Evolutionary conservation across 2,888 invertebrate species (phyloP).

Genomic region (Trilocha varians): DNA sequence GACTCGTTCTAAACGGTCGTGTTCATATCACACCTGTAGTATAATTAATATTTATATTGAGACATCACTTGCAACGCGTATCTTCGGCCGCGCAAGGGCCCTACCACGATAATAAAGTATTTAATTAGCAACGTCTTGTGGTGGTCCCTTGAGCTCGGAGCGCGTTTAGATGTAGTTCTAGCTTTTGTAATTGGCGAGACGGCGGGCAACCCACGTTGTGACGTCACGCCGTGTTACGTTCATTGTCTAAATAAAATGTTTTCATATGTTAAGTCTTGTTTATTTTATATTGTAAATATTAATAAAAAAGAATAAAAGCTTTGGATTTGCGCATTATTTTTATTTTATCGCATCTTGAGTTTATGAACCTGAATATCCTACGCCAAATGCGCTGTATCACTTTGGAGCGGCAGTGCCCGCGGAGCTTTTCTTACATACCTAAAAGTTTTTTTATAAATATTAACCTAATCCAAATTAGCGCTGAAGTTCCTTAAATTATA

Average conservation of each 20-base stretch:
- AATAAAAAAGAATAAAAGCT: constrained; percentile 59
- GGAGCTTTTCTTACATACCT: too few relatives aligned
- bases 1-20: background rate
- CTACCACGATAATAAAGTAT: background rate
- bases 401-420: too few relatives aligned
- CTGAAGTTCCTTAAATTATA: too few relatives aligned
- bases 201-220: constrained; percentile 22
- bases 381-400: too few relatives aligned
- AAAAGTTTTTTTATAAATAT: too few relatives aligned
- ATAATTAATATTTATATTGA: background rate
- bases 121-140: background rate
- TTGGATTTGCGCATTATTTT: constrained; percentile 57
- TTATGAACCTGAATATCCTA: too few relatives aligned
- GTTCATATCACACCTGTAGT: background rate
- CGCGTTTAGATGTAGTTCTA: background rate
- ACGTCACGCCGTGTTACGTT: constrained; percentile 36
- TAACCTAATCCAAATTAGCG: too few relatives aligned
- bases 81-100: background rate
- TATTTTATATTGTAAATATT: constrained; percentile 71
- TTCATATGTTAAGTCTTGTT: constrained; percentile 70
- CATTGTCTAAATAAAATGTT: constrained; percentile 53
- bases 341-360: constrained; percentile 16
- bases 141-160: background rate
- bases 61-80: too few relatives aligned
- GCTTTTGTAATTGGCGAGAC: constrained; percentile 17